Evolutionary conservation across 2,888 invertebrate genomes (phyloP).

Genomic region (Halictus quadricinctus): DNA sequence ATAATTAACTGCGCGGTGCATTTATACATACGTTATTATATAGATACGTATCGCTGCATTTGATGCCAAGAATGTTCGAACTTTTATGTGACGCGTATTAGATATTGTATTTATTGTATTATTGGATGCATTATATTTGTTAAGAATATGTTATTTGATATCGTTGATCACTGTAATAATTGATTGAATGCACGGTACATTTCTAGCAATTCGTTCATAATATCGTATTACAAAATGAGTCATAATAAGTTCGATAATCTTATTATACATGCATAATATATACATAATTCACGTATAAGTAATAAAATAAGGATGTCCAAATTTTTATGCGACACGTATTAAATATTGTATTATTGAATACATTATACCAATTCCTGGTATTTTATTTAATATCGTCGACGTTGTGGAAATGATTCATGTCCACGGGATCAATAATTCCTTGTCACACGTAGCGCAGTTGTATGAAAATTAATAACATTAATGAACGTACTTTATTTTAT

Average conservation of each 20-base stretch:
- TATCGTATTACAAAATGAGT: too few species aligned
- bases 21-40: neutral
- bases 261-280: too few species aligned
- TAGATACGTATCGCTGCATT: neutral
- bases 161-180: neutral
- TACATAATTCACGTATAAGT: too few species aligned
- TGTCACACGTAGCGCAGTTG: neutral
- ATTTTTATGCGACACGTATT: neutral
- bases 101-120: neutral
- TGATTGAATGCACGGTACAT: neutral
- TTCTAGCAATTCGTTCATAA: neutral
- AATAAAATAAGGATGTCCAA: too few species aligned
- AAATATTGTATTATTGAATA: neutral
- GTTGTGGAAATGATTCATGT: too few species aligned
- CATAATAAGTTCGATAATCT: too few species aligned
- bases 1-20: neutral
- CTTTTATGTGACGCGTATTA: neutral
- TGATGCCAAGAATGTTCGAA: neutral
- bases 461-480: neutral
- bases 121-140: neutral
- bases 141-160: neutral
- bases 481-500: neutral
- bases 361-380: too few species aligned
- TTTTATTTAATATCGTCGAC: neutral
- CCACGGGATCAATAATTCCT: neutral